Percentiles rank a stretch among this genome's conserved stretches.
Conservation (phyloP, 2,888 invertebrate species). For the Merodon equestris region DNA sequence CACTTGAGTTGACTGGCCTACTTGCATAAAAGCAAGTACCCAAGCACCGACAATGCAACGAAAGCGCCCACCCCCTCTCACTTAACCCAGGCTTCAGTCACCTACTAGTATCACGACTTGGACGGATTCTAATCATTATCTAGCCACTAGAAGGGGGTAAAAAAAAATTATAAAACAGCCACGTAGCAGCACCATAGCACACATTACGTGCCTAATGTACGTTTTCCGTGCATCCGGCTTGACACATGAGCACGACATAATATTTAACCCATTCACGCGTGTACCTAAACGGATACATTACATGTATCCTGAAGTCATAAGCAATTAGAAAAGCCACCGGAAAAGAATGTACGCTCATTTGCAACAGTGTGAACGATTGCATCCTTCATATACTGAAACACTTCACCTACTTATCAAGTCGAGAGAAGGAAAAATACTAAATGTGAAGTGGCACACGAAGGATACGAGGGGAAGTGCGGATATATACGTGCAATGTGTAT, state of each 20-base stretch:
- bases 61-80: too few species aligned
- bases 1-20: too few species aligned
- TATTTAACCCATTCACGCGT: constrained; percentile 51
- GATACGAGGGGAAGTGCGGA: constrained; percentile 9
- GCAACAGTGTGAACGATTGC: constrained; percentile 30
- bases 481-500: neutral
- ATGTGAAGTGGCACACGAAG: constrained; percentile 32
- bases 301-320: constrained; percentile 62
- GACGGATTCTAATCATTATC: too few species aligned
- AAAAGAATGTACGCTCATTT: constrained; percentile 58
- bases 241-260: constrained; percentile 57
- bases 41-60: too few species aligned
- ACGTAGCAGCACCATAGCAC: constrained; percentile 34
- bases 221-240: constrained; percentile 61
- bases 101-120: too few species aligned
- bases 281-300: constrained; percentile 31
- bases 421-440: constrained; percentile 33
- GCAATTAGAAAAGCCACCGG: constrained; percentile 67
- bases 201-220: constrained; percentile 60
- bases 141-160: too few species aligned
- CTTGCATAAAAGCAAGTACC: too few species aligned
- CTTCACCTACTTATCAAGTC: constrained; percentile 57
- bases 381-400: constrained; percentile 44
- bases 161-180: constrained; percentile 24
- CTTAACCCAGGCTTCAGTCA: too few species aligned